A percentile compares a stretch with the other conserved stretches of the same genome.
These are phyloP conservation scores for Drosophila multiciliata DNA, from an alignment of 2,888 invertebrate genomes.

Conservation along the genomic window DNA sequence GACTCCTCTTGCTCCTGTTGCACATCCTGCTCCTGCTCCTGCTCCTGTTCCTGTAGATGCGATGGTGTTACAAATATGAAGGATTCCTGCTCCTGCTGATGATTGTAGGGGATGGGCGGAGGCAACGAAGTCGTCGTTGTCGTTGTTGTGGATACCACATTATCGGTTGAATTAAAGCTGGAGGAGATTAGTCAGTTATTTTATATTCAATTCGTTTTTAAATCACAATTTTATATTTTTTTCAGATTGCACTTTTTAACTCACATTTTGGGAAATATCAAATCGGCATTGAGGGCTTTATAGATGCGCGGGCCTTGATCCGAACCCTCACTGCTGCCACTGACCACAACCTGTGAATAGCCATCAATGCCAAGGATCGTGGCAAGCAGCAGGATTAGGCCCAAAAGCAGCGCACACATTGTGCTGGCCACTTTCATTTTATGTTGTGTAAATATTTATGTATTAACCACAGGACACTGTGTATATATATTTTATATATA, in stretches of 20 bases:
- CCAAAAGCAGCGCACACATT: constrained; percentile 44
- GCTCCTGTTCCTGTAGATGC: neutral
- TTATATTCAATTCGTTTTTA: too few species aligned
- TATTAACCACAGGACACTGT: constrained; percentile 46
- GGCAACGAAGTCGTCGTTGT: constrained; percentile 30
- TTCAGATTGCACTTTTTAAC: constrained; percentile 26
- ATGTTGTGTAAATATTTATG: neutral
- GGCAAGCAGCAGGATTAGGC: constrained; percentile 21
- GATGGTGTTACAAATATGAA: constrained; percentile 63
- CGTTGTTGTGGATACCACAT: constrained; percentile 74
- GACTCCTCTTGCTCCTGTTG: neutral
- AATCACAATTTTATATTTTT: neutral
- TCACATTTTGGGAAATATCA: constrained; percentile 83
- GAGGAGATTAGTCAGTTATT: constrained; percentile 1
- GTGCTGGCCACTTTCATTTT: constrained; percentile 51
- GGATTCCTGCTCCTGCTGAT: constrained; percentile 37
- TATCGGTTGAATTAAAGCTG: constrained; percentile 83
- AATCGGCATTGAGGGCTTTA: constrained; percentile 82
- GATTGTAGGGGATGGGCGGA: constrained; percentile 68
- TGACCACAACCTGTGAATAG: constrained; percentile 77
- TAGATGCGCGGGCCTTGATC: constrained; percentile 80
- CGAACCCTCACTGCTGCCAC: constrained; percentile 49
- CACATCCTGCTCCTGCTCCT: neutral
- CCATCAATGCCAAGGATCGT: constrained; percentile 36
- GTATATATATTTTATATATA: neutral